Evolutionary conservation across 2,888 invertebrate species (phyloP), one percentile per base, ranked within the genome.

Genomic region (Meloe dianella): DNA sequence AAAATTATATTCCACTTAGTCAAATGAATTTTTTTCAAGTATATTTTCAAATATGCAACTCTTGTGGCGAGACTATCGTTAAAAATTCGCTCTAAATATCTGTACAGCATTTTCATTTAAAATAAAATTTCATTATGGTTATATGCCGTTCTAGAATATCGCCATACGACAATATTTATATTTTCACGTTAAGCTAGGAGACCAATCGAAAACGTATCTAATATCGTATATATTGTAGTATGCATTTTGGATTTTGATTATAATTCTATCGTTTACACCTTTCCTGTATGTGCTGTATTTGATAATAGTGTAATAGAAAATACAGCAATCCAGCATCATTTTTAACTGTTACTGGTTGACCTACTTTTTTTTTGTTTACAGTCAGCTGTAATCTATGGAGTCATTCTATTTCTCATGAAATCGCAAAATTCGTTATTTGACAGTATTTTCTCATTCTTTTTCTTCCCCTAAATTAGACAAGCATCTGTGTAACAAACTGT

Each of bases 1-100:
- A 51, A 51, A 51, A 51, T 51, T 51, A 51, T 51, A 24, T 24
- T 12, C 51, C 24, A 51, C 22, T 51, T 51, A 51, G 51, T 22
- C 12, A 51, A 51, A 51, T 51, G 51, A 24, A 51, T 51, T 51
- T 51, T 51, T 51, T 51, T 24, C 51, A 51, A 47, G 10, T 20
- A 47, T 20, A 17, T 17, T 41, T 41, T 7, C 41, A 41, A 41
- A 41, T 41, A 17, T 35, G 17, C 17, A n/a, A 17, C 41, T n/a
- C 17, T 41, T 41, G 17, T 41, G 41, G 17, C 10, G 41, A 5
- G n/a, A 41, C 7, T 41, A 17, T 41, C 17, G 41, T 41, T 41
- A 17, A 41, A 41, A 41, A 17, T 17, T 41, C n/a, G 5, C 41
- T 41, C 6, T n/a, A 41, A 41, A 41, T 41, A 41, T 41, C 41